Base-by-base conservation (phyloP, 2,888 invertebrate genomes). In the Creontiades dilutus region DNA sequence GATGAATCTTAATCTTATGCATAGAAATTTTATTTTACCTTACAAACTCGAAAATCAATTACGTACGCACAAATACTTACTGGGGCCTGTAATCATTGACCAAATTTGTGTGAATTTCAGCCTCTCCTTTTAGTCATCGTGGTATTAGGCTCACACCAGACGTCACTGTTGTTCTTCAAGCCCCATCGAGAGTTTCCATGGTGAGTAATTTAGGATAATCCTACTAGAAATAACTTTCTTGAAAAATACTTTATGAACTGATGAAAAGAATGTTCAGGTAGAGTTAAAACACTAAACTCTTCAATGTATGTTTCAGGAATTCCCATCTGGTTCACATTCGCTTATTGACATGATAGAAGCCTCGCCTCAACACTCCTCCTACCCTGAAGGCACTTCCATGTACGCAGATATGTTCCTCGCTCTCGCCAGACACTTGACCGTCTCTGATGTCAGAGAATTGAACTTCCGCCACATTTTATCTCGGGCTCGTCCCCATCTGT, bases 381-480 rank as follows among this genome's bases (percentile, higher is more conserved):
- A 37, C 46, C 75, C 82, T 23, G 89, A 89, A 80, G 88, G 88
- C 28, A 55, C 88, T 4, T 89, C 89, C 1, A 16, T 89, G 23
- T 89, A 61, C 19, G 48, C 89, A 7, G 89, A 89, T 23, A 89
- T 89, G 81, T 89, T 89, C 82, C 89, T 89, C 16, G 68, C 82
- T n/a, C 46, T 89, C 11, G 89, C 82, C 23, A 23, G 89, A 28
- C 89, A 89, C 37, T 52, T 89, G 55, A 81, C 81, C 13, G 37
- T 89, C 27, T 48, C 61, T 11, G 89, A 89, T 37, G 80, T 89
- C 28, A 55, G 57, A n/a, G 89, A 89, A 9, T 61, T 89, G 82
- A 89, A 89, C 48, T 89, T 81, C 82, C 82, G 82, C n/a, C 89
- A 82, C 23, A 61, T 82, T 48, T 48, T 89, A 14, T 28, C 82